Conservation (phyloP, 1,140 invertebrate species). For the Leptopilina boulardi region DNA sequence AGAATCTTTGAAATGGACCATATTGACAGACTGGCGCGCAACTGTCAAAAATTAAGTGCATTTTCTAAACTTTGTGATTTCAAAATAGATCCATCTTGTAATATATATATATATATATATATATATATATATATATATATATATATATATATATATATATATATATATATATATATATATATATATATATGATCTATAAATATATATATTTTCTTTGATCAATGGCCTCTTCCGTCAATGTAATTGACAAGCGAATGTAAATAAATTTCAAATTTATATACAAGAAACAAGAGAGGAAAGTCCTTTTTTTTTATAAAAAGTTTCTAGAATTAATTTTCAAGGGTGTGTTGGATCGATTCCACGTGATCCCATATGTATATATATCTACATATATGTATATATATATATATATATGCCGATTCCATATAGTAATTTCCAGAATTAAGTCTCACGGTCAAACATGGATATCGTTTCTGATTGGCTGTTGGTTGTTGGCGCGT, state of each 20-base stretch:
- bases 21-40: neutral
- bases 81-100: too few relatives aligned
- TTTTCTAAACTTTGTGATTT: conserved; percentile 29
- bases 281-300: too few relatives aligned
- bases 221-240: conserved; percentile 38
- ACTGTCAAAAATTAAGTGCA: conserved; percentile 22
- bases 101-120: too few relatives aligned
- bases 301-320: too few relatives aligned
- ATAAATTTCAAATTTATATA: conserved; percentile 4
- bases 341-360: conserved; percentile 32
- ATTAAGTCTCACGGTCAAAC: conserved; percentile 53
- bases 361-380: conserved; percentile 41
- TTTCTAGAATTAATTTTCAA: too few relatives aligned
- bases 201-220: conserved; percentile 48
- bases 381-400: too few relatives aligned
- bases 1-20: neutral
- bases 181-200: conserved; percentile 40
- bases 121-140: too few relatives aligned
- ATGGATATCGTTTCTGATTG: conserved; percentile 33
- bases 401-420: conserved; percentile 42
- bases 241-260: neutral
- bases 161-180: too few relatives aligned
- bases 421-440: conserved; percentile 52
- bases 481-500: neutral
- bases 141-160: too few relatives aligned